phyloP scores from a whole-genome alignment of 2,888 invertebrate genomes.

The Boloria euphrosyne region DNA sequence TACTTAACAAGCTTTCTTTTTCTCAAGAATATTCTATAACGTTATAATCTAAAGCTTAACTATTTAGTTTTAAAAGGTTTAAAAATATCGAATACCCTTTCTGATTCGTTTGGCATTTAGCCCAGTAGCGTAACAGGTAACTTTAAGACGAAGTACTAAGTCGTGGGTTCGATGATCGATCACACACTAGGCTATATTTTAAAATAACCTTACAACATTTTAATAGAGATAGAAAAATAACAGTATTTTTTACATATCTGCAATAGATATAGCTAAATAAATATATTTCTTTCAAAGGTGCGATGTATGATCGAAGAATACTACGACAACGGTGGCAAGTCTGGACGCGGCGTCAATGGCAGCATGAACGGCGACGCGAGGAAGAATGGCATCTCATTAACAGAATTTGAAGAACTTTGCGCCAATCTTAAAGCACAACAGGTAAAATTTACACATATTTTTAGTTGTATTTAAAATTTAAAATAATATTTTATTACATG shows the following conservation, averaged over 20 bases:
- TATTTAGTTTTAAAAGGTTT: too few species aligned
- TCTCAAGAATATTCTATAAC: too few species aligned
- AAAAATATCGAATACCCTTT: too few species aligned
- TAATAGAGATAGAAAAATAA: too few species aligned
- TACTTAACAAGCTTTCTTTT: background rate
- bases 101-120: too few species aligned
- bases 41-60: too few species aligned
- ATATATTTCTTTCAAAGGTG: conserved; percentile 69
- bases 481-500: too few species aligned
- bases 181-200: too few species aligned
- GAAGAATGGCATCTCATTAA: conserved; percentile 90
- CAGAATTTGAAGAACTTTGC: conserved; percentile 95
- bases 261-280: background rate
- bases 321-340: conserved; percentile 71
- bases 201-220: too few species aligned
- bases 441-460: conserved; percentile 52
- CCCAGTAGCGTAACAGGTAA: too few species aligned
- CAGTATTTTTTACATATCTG: background rate
- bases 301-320: conserved; percentile 94
- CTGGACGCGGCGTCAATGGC: conserved; percentile 72
- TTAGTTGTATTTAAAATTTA: background rate
- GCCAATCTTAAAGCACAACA: conserved; percentile 94
- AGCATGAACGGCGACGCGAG: conserved; percentile 83
- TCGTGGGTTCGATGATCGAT: too few species aligned
- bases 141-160: too few species aligned